Evolutionary conservation across 2,797 vertebrate species (phyloP).

Genomic region (Galagoides demidoff): DNA sequence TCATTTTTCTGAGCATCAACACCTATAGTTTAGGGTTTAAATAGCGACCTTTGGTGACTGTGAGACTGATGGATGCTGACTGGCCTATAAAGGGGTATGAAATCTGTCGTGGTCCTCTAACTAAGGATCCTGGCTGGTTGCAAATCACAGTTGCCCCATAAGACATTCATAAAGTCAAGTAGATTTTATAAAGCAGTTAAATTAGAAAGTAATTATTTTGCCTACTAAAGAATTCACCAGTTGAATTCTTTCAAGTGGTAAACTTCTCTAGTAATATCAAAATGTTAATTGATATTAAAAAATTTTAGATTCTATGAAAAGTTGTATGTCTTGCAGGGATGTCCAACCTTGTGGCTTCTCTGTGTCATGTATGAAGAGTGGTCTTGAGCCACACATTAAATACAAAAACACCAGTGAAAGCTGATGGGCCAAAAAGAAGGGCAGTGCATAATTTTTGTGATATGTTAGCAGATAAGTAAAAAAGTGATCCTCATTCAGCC

Average conservation of each 20-base stretch:
- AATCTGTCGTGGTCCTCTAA: neutral
- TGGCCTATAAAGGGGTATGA: neutral
- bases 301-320: constrained; percentile 14
- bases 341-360: too few species aligned
- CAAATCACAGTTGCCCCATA: neutral
- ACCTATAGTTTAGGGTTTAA: neutral
- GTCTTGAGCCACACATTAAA: too few species aligned
- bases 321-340: neutral
- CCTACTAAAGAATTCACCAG: constrained; percentile 28
- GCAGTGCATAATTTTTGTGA: too few species aligned
- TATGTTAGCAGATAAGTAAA: too few species aligned
- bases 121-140: neutral
- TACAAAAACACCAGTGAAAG: too few species aligned
- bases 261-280: constrained; percentile 31
- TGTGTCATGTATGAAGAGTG: too few species aligned
- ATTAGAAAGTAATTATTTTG: constrained; percentile 52
- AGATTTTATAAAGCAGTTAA: constrained; percentile 30
- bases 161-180: neutral
- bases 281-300: constrained; percentile 25
- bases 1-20: neutral
- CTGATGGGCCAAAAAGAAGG: too few species aligned
- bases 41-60: neutral
- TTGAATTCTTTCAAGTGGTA: constrained; percentile 35
- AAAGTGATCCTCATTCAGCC: too few species aligned
- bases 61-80: neutral